Evolutionary conservation across 1,140 invertebrate genomes (phyloP).

Genomic region (Caenorhabditis tropicalis): DNA sequence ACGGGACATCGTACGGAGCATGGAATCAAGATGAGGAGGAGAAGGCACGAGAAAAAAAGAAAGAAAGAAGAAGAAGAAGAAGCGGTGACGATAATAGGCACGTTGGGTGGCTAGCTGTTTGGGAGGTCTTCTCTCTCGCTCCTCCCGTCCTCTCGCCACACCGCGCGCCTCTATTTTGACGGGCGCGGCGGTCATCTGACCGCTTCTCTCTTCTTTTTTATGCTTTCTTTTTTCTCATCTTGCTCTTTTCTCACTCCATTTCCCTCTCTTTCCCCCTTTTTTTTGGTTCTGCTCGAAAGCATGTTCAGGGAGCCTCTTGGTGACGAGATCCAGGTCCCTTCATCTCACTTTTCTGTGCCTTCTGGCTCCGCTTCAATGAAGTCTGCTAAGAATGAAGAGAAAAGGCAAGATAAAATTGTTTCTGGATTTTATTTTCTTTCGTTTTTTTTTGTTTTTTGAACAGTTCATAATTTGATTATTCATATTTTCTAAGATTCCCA

Average conservation of each 20-base stretch:
- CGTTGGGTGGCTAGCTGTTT: neutral
- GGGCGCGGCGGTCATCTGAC: slow-evolving; percentile 39
- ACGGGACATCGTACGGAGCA: slow-evolving; percentile 6
- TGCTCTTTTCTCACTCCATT: neutral
- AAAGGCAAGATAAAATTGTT: neutral
- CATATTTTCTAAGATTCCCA: too few relatives aligned
- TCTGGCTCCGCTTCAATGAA: neutral
- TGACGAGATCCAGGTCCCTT: neutral
- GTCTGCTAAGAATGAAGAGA: neutral
- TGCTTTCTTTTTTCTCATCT: neutral
- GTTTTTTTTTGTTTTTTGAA: too few relatives aligned
- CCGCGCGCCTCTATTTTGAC: slow-evolving; percentile 40
- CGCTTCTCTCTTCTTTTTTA: slow-evolving; percentile 7
- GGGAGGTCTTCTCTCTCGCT: neutral
- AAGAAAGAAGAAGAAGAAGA: slow-evolving; percentile 5
- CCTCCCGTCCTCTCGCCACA: neutral
- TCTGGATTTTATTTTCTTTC: neutral
- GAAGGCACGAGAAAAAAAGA: neutral
- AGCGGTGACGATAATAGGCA: slow-evolving; percentile 35
- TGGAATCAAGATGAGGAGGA: neutral
- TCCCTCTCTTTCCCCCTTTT: neutral
- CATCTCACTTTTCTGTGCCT: neutral
- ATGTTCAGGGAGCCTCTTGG: neutral
- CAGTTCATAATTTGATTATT: too few relatives aligned
- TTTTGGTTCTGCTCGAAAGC: neutral